phyloP scores from a whole-genome alignment of 2,113 vertebrate species.

The Sphyrna mokarran region DNA sequence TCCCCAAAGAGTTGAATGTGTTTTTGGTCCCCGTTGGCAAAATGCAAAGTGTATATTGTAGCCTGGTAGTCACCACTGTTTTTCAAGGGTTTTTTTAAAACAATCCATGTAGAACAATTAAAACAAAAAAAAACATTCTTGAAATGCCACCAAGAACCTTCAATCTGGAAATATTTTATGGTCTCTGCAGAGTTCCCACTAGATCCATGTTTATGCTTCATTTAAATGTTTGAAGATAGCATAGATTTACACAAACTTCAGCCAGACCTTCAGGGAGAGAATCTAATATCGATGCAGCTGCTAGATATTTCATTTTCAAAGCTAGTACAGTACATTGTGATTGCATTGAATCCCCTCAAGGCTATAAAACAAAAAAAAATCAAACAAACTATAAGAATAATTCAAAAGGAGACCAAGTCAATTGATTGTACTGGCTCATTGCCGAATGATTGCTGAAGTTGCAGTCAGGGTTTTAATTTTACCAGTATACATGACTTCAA shows the following conservation, averaged over 20 bases:
- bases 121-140: too few species aligned
- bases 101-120: too few species aligned
- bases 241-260: constrained; percentile 1
- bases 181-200: neutral
- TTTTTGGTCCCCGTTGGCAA: too few species aligned
- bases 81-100: too few species aligned
- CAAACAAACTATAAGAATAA: neutral
- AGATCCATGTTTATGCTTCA: neutral
- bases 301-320: constrained; percentile 28
- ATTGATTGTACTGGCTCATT: neutral
- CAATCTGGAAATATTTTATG: neutral
- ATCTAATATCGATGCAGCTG: neutral
- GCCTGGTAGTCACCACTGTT: too few species aligned
- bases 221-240: neutral
- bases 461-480: neutral
- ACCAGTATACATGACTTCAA: neutral
- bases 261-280: neutral
- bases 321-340: constrained; percentile 1
- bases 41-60: too few species aligned
- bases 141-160: neutral
- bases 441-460: neutral
- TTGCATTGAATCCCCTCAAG: neutral
- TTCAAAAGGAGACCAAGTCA: neutral
- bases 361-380: constrained; percentile 2
- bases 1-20: too few species aligned